A percentile compares a stretch with the other conserved stretches of the same genome.
These are phyloP conservation scores for Leucosticte australis DNA, from an alignment of 2,113 vertebrate species.

Conservation along the genomic window DNA sequence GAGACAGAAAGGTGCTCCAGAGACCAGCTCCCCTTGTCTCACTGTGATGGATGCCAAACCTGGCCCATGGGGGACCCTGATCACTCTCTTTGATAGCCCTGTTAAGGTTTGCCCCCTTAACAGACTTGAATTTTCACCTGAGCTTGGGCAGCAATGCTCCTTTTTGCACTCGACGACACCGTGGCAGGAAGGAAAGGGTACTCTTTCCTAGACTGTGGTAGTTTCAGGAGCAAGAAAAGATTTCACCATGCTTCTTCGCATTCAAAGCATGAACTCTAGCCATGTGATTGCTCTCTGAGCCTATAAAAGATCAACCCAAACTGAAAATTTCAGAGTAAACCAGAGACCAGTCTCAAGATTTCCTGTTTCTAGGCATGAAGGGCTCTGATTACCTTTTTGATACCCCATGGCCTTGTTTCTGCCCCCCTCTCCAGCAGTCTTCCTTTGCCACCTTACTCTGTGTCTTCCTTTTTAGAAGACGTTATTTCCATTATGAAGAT, in stretches of 20 bases:
- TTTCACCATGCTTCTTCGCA: not conserved
- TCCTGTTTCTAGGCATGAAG: not conserved
- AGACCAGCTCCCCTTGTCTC: accelerated
- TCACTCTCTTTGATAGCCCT: not conserved
- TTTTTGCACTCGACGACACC: not conserved
- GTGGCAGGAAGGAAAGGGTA: not conserved
- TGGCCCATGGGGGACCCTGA: not conserved
- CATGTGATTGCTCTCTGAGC: not conserved
- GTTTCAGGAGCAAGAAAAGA: not conserved
- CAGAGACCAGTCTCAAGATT: not conserved
- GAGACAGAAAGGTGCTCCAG: not conserved
- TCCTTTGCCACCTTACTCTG: not conserved
- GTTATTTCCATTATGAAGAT: not conserved
- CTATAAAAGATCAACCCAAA: not conserved
- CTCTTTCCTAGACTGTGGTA: not conserved
- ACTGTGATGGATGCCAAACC: not conserved
- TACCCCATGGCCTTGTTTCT: not conserved
- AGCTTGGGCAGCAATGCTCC: not conserved
- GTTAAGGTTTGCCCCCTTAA: not conserved
- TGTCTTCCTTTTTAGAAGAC: not conserved
- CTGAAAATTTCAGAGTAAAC: not conserved
- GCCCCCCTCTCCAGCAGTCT: not conserved
- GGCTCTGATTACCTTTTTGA: not conserved
- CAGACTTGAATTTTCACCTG: not conserved
- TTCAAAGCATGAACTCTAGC: not conserved